Evolutionary conservation across 2,797 vertebrate genomes (phyloP), one percentile per base, ranked within the genome.

Genomic region (Spinus olivaceus): DNA sequence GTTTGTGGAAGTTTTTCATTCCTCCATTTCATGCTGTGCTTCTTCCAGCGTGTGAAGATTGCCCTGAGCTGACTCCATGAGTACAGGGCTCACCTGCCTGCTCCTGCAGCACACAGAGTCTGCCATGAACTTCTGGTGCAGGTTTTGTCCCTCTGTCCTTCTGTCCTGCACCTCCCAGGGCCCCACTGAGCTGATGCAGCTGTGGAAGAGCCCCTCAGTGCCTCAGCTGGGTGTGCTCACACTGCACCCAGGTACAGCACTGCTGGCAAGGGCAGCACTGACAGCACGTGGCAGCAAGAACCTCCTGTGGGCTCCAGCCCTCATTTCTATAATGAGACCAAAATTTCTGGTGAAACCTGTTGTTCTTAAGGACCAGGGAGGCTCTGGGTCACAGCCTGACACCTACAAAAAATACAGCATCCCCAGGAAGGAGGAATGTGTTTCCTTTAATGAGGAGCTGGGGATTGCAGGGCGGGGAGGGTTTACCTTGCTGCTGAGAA

Each of bases 181-280:
- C 17, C 14, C 3, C 1, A 0, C 10, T 28, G 35, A 64, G 35
- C 46, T 0, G 0, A 15, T 27, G 25, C 25, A 42, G 10, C 73
- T 25, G 41, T 53, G 69, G 35, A 61, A 20, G 9, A 53, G 1
- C 21, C 8, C 33, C 2, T 1, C 8, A 14, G 9, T 37, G 19
- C 44, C 28, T 86, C 39, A 0, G 4, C 8, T 60, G 59, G 21
- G 14, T 22, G 27, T 54, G 46, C 60, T 35, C 25, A 33, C 6
- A 1, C 44, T n/a, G 35, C 30, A n/a, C 8, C 33, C 32, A 51
- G n/a, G 5, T 3, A 4, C 0, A 1, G 3, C 0, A 0, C 39
- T 80, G 59, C 41, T 77, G 79, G 59, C 28, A 51, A 30, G 20
- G 33, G 22, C 17, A 32, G 8, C 72, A 30, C 25, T 0, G 0